Evolutionary conservation across 64 coral and sea anemone genomes (phyloP), one percentile per base, ranked within the genome.

Genomic region (Montipora capricornis): DNA sequence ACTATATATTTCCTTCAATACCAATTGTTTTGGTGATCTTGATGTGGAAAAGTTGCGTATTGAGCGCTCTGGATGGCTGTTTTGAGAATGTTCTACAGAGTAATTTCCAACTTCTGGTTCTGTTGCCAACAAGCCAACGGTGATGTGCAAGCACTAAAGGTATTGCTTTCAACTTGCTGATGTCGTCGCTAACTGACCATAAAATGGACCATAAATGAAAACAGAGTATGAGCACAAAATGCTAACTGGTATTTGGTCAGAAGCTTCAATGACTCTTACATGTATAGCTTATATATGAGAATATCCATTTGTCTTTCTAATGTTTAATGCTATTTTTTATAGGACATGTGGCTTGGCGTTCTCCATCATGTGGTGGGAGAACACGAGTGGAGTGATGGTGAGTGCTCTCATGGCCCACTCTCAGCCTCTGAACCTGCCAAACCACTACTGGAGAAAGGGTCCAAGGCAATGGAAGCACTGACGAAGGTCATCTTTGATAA

Each of bases 291-390:
- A 57, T 57, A 57, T 57, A 3, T 14, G 61, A 64, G 11, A 64
- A 14, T 64, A 19, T 64, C 14, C 53, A 57, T 64, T 12, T 64
- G 61, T 64, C 14, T 64, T 2, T 15, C 61, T 64, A 64, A 64
- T 57, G 53, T 57, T 57, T 57, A 4, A 57, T 57, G 53, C 3
- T 57, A 57, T 57, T 57, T 57, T 64, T 64, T 64, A 15, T 64
- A 64, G 61, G 3, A 64, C 61, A 64, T 64, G 61, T 83, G 80
- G 50, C 13, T 83, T 83, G 80, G 80, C 0, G 51, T 83, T 16
- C 22, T 83, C 7, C 80, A 83, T 20, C 80, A 83, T 83, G 52
- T 83, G 16, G 50, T 51, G 20, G 80, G 80, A 16, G 80, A 83
- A 24, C 80, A 83, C 49, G 80, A 83, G 19, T 83, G 80, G 80